Base-by-base conservation (phyloP, 2,113 vertebrate species). In the Lophura nycthemera region DNA sequence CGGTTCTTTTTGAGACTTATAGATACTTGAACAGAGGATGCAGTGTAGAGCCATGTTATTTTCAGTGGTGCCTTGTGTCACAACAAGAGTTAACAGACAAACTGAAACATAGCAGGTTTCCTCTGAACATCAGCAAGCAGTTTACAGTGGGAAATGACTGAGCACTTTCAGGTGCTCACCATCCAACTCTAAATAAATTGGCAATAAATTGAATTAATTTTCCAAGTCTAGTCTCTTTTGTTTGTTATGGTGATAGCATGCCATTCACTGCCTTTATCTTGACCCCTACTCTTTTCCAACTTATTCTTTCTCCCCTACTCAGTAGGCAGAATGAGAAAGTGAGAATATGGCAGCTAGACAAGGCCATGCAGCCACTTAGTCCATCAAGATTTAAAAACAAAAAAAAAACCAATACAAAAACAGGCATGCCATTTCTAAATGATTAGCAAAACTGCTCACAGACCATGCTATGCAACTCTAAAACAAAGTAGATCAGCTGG, bases 201-300 rank as follows among this genome's bases (percentile, higher is more conserved):
- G 32, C 32, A 43, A 64, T 64, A 69, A 76, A 77, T 32, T 25
- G 43, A 54, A 38, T 25, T 66, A n/a, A 36, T 42, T 36, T 71
- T 71, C 34, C 8, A 34, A n/a, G 9, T 8, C 6, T 10, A 64
- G 40, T 14, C 25, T 64, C 22, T 34, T 63, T 47, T 70, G 57
- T 20, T 25, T 1, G 0, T 32, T 8, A 70, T 10, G 8, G 29
- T n/a, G n/a, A 83, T 0, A 8, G 30, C 1, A 4, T 38, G 14
- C 29, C 14, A 50, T 42, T 15, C 73, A 29, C 9, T n/a, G 29
- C 56, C 22, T 34, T 59, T 19, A 42, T 32, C 15, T 11, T 29
- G n/a, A 54, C 20, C 4, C 42, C 18, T 14, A 30, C 59, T 17
- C 8, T 88, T 29, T 21, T 78, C 21, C 9, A 57, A 11, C 10